These are phyloP conservation scores for Nycticorax nycticorax DNA, from an alignment of 2,113 vertebrate species.

Conservation along the genomic window DNA sequence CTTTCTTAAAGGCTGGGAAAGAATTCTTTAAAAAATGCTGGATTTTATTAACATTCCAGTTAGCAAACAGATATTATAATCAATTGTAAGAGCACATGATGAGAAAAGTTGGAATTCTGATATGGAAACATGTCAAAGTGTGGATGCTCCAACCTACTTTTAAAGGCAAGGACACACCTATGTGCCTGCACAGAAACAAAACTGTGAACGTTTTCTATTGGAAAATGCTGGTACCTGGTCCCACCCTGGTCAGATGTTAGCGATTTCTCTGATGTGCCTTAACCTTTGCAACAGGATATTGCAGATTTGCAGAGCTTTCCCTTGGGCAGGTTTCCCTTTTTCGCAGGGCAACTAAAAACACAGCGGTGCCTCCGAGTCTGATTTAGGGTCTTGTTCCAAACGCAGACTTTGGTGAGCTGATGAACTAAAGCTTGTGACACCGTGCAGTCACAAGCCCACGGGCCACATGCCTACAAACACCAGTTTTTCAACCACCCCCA, in stretches of 20 bases:
- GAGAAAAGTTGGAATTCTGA: background rate
- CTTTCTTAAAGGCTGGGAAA: slow-evolving; percentile 7
- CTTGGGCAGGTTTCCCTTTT: background rate
- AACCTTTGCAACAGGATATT: background rate
- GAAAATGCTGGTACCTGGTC: background rate
- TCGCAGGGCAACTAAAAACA: background rate
- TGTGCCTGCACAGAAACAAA: background rate
- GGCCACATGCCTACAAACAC: background rate
- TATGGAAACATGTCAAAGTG: background rate
- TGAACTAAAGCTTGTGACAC: background rate
- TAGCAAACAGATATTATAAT: slow-evolving; percentile 16
- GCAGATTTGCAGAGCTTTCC: background rate
- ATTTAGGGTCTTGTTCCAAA: background rate
- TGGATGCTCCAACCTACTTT: background rate
- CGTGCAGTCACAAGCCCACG: background rate
- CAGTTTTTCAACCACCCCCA: background rate
- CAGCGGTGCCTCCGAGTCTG: background rate
- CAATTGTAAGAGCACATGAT: background rate
- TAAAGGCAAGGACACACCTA: background rate
- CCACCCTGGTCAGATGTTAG: background rate
- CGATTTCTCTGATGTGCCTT: background rate
- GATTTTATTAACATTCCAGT: slow-evolving; percentile 1
- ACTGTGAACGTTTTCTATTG: background rate
- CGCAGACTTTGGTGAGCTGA: background rate
- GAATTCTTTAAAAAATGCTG: background rate